Base-by-base conservation (phyloP, 2,797 vertebrate species). In the Enteromius unitaeniatus region DNA sequence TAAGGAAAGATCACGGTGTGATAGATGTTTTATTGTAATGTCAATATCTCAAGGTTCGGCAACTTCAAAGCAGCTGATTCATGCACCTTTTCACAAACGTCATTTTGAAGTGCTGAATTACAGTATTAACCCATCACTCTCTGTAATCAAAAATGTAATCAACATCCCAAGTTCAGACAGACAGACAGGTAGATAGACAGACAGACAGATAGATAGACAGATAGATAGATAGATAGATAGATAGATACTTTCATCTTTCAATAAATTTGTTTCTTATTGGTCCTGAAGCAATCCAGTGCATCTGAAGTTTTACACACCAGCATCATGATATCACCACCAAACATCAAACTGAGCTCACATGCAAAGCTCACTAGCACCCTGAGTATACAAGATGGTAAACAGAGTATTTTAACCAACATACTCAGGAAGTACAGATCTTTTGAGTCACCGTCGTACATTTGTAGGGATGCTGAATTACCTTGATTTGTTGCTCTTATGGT, bases 41-140 rank as follows among this genome's bases (percentile, higher is more conserved):
- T 76, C 40, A 78, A 65, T 26, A 70, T 83, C 70, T 76, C 58
- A 84, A 75, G 60, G 72, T 83, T 85, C 81, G 76, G 88, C 69
- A 55, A 15, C 75, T 88, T 86, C 55, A 84, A 77, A 92, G 92
- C 92, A 92, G 90, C 90, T 91, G 80, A 79, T 82, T 92, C 95
- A 95, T 96, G 95, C 95, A 94, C 92, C 93, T 94, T 92, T 92
- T 90, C 92, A 92, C 91, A 94, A 91, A 93, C 92, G 91, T 73
- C 26, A 80, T 40, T 77, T 78, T 67, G 34, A 77, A 83, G 62
- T 37, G 80, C 70, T 84, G 79, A 81, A 72, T 72, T 45, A 34
- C 28, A 86, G 51, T 53, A 64, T 45, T 72, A 62, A 23, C 45
- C 81, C 31, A 47, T 37, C 53, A 62, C 31, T 47, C 51, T 67